Evolutionary conservation across 1,140 invertebrate species (phyloP), one percentile per base, ranked within the genome.

Genomic region (Schlechtendalia chinensis): DNA sequence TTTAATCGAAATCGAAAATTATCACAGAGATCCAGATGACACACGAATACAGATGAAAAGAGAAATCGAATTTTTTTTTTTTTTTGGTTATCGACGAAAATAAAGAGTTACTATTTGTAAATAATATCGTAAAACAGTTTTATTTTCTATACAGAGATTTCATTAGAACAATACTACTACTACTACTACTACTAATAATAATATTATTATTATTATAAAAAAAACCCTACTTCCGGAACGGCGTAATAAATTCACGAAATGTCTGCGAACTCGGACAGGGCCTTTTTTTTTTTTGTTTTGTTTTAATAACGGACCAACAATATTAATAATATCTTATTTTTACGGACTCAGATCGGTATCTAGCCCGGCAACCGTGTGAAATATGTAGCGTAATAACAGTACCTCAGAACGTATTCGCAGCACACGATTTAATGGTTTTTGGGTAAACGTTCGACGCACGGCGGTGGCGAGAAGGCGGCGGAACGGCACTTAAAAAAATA

Each of bases 361-460:
- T 79, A 61, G 22, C 53, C 53, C 54, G 45, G 56, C n/a, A 8
- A 58, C 29, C n/a, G 75, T 50, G 75, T 61, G 58, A 79, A 79
- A 79, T 79, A 61, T 29, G 58, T 79, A 79, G 22, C 39, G 69
- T 72, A 72, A 72, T 72, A 72, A 72, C 69, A 54, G 67, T 50
- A 69, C 67, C 67, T 69, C 71, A 74, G 47, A 74, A 74, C 29
- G 71, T 74, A 56, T 56, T 54, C 71, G 71, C 50, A 54, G 69
- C 50, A 72, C 69, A 54, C 71, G 71, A 56, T 79, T 79, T 79
- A 79, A 79, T 79, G 56, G 75, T 79, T 79, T 79, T 79, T 39
- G 75, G 75, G 75, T 79, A 79, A 79, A 79, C 75, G 75, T 79
- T 79, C 75, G 56, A 63, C 39, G 58, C 53, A 22, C 29, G 54